Conservation (phyloP, 2,113 vertebrate species). For the Callorhinus ursinus region DNA sequence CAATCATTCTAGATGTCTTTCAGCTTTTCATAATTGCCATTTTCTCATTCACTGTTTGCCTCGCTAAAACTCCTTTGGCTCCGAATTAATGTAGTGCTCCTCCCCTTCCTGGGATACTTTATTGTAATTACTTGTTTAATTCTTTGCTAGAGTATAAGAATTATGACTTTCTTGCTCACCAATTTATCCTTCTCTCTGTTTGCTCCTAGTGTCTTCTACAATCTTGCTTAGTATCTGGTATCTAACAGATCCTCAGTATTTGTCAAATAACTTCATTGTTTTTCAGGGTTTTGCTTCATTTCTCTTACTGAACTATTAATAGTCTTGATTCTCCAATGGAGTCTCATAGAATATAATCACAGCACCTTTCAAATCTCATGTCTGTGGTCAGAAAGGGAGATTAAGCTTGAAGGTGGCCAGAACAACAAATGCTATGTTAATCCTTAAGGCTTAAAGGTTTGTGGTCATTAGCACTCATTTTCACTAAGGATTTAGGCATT, state of each 20-base stretch:
- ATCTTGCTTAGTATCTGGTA: neutral
- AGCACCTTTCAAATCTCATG: neutral
- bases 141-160: constrained; percentile 11
- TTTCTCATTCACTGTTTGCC: neutral
- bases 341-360: neutral
- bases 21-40: neutral
- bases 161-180: neutral
- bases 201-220: neutral
- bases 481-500: neutral
- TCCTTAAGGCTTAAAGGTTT: neutral
- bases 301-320: neutral
- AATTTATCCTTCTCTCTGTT: neutral
- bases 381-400: neutral
- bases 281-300: neutral
- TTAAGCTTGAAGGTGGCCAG: neutral
- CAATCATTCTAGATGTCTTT: neutral
- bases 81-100: neutral
- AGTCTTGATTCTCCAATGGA: neutral
- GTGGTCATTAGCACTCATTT: neutral
- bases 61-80: neutral
- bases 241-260: neutral
- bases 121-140: neutral
- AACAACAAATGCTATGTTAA: neutral
- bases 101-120: neutral
- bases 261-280: constrained; percentile 11